Evolutionary conservation across 2,797 vertebrate genomes (phyloP).

Genomic region (Chelonia mydas): DNA sequence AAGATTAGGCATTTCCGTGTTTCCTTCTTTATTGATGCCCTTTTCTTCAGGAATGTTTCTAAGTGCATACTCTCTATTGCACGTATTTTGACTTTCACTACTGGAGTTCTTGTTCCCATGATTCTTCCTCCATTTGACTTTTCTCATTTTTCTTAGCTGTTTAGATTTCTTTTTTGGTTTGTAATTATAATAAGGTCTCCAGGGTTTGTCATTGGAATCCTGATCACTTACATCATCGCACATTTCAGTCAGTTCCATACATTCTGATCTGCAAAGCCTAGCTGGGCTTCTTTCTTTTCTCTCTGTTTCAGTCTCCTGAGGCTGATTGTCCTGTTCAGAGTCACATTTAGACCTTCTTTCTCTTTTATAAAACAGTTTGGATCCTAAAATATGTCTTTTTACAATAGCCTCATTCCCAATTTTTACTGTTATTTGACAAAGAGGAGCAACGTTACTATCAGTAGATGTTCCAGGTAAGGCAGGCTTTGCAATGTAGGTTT

Average conservation of each 20-base stretch:
- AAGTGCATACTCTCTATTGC: slow-evolving; percentile 69
- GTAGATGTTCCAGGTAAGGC: slow-evolving; percentile 94
- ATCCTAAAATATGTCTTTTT: slow-evolving; percentile 93
- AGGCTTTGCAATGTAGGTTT: slow-evolving; percentile 98
- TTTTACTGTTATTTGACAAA: slow-evolving; percentile 99
- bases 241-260: slow-evolving; percentile 82
- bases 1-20: slow-evolving; percentile 78
- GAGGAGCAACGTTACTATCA: slow-evolving; percentile 89
- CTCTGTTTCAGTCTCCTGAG: slow-evolving; percentile 75
- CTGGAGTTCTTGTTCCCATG: slow-evolving; percentile 37
- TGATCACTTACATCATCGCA: slow-evolving; percentile 92
- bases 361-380: slow-evolving; percentile 91
- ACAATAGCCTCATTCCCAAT: slow-evolving; percentile 98
- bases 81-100: slow-evolving; percentile 31
- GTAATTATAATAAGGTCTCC: slow-evolving; percentile 98
- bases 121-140: slow-evolving; percentile 87
- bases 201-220: slow-evolving; percentile 93
- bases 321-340: slow-evolving; percentile 72
- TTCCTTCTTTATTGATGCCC: slow-evolving; percentile 67
- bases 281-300: slow-evolving; percentile 78
- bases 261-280: slow-evolving; percentile 77
- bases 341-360: slow-evolving; percentile 79
- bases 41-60: slow-evolving; percentile 74
- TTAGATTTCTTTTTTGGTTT: slow-evolving; percentile 96
- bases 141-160: slow-evolving; percentile 88